phyloP scores from a whole-genome alignment of 2,113 vertebrate species.

The Channa argus region DNA sequence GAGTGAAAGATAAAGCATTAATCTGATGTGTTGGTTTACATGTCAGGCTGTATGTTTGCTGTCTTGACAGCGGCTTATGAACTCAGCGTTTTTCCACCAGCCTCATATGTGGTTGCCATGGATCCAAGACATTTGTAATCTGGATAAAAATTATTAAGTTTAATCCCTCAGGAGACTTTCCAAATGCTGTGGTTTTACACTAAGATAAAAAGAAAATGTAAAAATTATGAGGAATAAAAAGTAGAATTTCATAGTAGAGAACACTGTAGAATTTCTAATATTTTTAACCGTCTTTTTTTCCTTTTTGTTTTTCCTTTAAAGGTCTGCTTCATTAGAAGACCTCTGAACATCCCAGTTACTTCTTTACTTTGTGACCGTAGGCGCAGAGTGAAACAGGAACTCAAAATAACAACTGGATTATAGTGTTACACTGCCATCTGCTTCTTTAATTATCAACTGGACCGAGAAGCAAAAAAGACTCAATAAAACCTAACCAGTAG shows the following conservation, averaged over 20 bases:
- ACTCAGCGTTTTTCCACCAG: constrained; percentile 30
- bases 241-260: no score
- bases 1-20: neutral
- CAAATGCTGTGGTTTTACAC: constrained; percentile 28
- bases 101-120: constrained; percentile 62
- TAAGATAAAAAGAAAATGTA: constrained; percentile 13
- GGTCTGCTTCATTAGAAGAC: constrained; percentile 13
- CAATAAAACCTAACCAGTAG: constrained; percentile 10
- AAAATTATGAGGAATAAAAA: no score
- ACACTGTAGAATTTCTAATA: no score
- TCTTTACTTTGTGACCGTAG: constrained; percentile 14
- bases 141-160: constrained; percentile 37
- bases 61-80: constrained; percentile 37
- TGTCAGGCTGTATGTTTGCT: constrained; percentile 14
- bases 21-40: constrained; percentile 2
- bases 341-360: constrained; percentile 25
- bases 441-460: constrained; percentile 26
- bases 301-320: no score
- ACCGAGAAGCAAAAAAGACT: constrained; percentile 21
- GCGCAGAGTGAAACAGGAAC: constrained; percentile 3
- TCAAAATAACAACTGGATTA: constrained; percentile 6
- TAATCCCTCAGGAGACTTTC: constrained; percentile 21
- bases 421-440: neutral
- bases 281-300: constrained; percentile 16
- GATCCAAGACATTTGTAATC: constrained; percentile 6